A percentile compares a stretch with the other conserved stretches of the same genome.
Conservation (phyloP, 92 coral and sea anemone genomes). For the Porites evermanni region DNA sequence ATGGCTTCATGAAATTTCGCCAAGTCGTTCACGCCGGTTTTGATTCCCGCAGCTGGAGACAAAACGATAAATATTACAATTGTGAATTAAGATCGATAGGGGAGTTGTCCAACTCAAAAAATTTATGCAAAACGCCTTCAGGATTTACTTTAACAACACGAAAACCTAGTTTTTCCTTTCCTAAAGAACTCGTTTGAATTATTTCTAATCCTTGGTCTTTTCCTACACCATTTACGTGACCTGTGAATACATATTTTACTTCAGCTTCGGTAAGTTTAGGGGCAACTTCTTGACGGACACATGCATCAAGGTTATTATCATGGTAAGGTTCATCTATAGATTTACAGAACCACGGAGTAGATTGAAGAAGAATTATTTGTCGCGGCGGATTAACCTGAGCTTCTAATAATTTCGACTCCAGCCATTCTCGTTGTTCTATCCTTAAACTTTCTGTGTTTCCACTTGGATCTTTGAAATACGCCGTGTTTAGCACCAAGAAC, state of each 20-base stretch:
- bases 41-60: neutral
- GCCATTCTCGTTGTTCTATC: conserved; percentile 81
- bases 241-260: conserved; percentile 71
- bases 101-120: conserved; percentile 74
- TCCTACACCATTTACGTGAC: conserved; percentile 54
- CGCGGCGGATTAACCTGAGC: conserved; percentile 90
- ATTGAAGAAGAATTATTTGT: conserved; percentile 74
- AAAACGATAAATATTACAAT: conserved; percentile 38
- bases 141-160: conserved; percentile 70
- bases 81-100: conserved; percentile 76
- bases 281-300: conserved; percentile 60
- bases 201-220: conserved; percentile 72
- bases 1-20: neutral
- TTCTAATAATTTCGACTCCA: conserved; percentile 79
- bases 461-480: conserved; percentile 57
- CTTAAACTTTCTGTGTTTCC: conserved; percentile 53
- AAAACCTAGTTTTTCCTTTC: conserved; percentile 50
- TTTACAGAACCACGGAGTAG: conserved; percentile 73
- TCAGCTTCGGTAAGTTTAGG: conserved; percentile 80
- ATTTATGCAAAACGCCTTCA: conserved; percentile 67
- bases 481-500: conserved; percentile 80
- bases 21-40: neutral
- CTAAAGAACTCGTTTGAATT: conserved; percentile 68
- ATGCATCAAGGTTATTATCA: conserved; percentile 52
- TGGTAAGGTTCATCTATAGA: conserved; percentile 66